Percentiles rank a stretch among this genome's conserved stretches.
These are phyloP conservation scores for Leucoraja ocellata DNA, from an alignment of 2,797 vertebrate species.

Conservation along the genomic window DNA sequence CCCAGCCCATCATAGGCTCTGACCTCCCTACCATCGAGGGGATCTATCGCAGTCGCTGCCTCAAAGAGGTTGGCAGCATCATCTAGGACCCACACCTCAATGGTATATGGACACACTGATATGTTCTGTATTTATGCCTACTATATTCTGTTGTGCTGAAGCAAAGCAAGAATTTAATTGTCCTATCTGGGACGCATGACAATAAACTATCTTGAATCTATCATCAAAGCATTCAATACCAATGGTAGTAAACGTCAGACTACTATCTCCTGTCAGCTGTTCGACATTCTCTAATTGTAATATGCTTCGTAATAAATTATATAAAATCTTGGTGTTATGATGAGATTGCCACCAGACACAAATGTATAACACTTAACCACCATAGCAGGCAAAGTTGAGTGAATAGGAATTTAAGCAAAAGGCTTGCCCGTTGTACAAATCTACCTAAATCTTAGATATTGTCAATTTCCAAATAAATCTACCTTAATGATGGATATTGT, in stretches of 20 bases:
- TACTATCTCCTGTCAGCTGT: not conserved
- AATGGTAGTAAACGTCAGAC: not conserved
- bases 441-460: not conserved
- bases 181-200: too few species aligned
- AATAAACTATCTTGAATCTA: too few species aligned
- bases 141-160: too few species aligned
- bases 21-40: too few species aligned
- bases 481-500: not conserved
- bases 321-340: not conserved
- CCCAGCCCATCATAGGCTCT: too few species aligned
- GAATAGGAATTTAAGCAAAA: not conserved
- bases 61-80: too few species aligned
- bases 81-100: too few species aligned
- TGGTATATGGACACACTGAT: too few species aligned
- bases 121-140: too few species aligned
- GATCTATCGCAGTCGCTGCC: too few species aligned
- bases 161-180: too few species aligned
- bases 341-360: not conserved
- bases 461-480: not conserved
- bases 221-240: not conserved
- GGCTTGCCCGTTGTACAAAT: not conserved
- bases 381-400: not conserved
- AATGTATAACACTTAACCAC: not conserved
- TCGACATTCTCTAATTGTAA: not conserved
- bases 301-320: not conserved